Evolutionary conservation across 2,888 invertebrate genomes (phyloP).

Genomic region (Nephrocerus scutellatus): DNA sequence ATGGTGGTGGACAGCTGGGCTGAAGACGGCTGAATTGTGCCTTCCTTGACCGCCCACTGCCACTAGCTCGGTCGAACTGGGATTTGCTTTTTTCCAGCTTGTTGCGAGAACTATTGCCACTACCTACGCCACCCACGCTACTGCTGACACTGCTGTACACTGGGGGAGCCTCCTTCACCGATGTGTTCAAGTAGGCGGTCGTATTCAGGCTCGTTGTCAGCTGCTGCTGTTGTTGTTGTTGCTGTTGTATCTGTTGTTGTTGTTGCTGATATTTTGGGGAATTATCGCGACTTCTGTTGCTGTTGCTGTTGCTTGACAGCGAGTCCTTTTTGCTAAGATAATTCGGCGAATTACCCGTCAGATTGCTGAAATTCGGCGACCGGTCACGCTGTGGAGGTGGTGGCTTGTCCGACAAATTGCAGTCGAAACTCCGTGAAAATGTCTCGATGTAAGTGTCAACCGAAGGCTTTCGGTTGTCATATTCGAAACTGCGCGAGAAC

Average conservation of each 20-base stretch:
- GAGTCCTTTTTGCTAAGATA: conserved; percentile 44
- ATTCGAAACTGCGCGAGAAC: conserved; percentile 47
- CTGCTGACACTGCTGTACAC: conserved; percentile 31
- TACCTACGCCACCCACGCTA: conserved; percentile 11
- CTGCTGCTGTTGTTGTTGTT: conserved; percentile 25
- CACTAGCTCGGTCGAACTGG: conserved; percentile 37
- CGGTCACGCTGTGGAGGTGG: conserved; percentile 35
- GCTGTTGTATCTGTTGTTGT: conserved; percentile 19
- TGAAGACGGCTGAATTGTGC: conserved; percentile 49
- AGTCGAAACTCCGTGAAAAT: conserved; percentile 47
- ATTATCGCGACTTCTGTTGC: conserved; percentile 40
- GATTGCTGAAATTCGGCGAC: conserved; percentile 43
- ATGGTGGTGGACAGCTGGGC: conserved; percentile 20
- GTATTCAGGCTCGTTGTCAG: no score
- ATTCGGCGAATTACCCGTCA: conserved; percentile 46
- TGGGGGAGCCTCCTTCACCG: conserved; percentile 42
- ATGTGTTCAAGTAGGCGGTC: conserved; percentile 40
- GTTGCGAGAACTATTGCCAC: conserved; percentile 26
- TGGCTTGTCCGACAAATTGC: conserved; percentile 40
- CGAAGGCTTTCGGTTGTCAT: conserved; percentile 40
- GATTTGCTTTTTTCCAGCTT: conserved; percentile 30
- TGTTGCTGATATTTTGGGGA: conserved; percentile 44
- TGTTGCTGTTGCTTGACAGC: conserved; percentile 30
- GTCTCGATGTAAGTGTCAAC: conserved; percentile 42
- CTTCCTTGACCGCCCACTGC: conserved; percentile 49